phyloP scores from a whole-genome alignment of 35 echinoderm and acorn worm species.

The Amphiura filiformis region DNA sequence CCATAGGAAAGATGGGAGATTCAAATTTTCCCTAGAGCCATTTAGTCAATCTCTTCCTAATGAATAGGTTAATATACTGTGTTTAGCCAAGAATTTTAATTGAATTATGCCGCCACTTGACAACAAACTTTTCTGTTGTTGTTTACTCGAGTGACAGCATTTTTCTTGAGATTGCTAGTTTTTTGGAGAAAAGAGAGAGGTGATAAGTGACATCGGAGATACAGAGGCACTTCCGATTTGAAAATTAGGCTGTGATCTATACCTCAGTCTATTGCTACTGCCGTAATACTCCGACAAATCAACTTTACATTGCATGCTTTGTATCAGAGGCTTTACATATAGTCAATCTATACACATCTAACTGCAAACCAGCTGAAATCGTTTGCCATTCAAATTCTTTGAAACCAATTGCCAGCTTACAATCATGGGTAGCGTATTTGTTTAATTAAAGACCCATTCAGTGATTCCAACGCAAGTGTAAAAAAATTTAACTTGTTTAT shows the following conservation, averaged over 20 bases:
- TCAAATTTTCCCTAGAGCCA: not conserved
- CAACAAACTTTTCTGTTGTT: slow-evolving; percentile 4
- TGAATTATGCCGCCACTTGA: not conserved
- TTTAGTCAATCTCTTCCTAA: not conserved
- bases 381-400: too few species aligned
- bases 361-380: too few species aligned
- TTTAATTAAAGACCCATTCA: too few species aligned
- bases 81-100: slow-evolving; percentile 4
- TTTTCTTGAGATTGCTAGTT: not conserved
- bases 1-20: not conserved
- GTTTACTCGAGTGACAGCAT: not conserved
- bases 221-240: not conserved
- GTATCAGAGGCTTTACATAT: too few species aligned
- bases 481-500: too few species aligned
- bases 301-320: too few species aligned
- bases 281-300: too few species aligned
- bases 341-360: too few species aligned
- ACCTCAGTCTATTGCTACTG: too few species aligned
- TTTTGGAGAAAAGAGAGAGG: not conserved
- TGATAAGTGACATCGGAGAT: not conserved
- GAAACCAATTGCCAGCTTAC: too few species aligned
- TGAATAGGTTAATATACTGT: not conserved
- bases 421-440: too few species aligned
- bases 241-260: not conserved
- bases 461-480: too few species aligned